Percentiles rank a stretch among this genome's conserved stretches.
phyloP scores from a whole-genome alignment of 2,797 vertebrate species.

The Sebastes reedi region DNA sequence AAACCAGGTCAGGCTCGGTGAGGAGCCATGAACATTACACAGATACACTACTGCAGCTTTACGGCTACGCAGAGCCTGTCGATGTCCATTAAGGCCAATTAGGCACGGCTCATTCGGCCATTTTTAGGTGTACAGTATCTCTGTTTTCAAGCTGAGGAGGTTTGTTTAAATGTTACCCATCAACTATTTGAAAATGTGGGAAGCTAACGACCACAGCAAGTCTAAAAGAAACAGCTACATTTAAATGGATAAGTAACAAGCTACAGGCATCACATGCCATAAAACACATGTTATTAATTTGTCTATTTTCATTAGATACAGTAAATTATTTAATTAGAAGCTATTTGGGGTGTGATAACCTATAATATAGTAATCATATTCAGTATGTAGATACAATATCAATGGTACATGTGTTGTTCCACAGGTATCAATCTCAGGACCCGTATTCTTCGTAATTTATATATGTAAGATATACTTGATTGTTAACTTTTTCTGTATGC shows the following conservation, averaged over 20 bases:
- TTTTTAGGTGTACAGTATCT: background rate
- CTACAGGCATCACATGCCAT: background rate
- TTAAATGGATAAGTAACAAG: background rate
- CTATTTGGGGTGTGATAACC: too few relatives aligned
- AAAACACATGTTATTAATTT: background rate
- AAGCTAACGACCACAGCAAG: background rate
- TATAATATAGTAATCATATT: background rate
- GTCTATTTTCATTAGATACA: background rate
- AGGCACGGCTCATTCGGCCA: background rate
- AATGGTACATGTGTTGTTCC: background rate
- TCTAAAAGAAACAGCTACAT: background rate
- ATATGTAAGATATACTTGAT: background rate
- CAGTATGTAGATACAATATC: too few relatives aligned
- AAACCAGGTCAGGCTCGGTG: constrained; percentile 51
- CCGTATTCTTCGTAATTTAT: background rate
- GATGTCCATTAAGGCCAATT: background rate
- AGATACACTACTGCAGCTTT: constrained; percentile 25
- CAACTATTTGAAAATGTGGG: background rate
- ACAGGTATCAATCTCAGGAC: background rate
- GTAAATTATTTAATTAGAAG: too few relatives aligned
- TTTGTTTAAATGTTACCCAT: background rate
- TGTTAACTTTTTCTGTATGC: background rate
- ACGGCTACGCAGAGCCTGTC: constrained; percentile 1
- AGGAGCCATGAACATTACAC: constrained; percentile 39
- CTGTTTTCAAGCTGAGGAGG: background rate